Conservation (phyloP, 2,797 vertebrate genomes). For the Saxicola maurus region DNA sequence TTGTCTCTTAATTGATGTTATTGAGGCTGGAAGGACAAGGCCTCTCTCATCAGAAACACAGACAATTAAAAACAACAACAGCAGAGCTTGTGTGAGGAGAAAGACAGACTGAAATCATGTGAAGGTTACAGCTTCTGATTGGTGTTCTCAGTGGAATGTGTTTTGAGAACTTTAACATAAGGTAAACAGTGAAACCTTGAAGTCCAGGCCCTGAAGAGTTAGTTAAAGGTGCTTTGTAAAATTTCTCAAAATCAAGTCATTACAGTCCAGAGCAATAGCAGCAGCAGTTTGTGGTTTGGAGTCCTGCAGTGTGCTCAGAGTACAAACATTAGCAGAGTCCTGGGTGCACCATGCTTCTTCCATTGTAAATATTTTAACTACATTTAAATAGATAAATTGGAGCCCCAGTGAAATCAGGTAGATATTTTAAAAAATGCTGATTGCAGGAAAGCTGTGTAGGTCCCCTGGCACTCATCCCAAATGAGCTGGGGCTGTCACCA, state of each 20-base stretch:
- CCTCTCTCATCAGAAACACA: background rate
- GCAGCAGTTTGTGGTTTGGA: background rate
- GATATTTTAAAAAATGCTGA: background rate
- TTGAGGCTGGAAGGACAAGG: background rate
- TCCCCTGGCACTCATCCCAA: background rate
- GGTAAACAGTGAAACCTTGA: background rate
- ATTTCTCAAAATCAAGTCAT: background rate
- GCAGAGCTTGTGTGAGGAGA: background rate
- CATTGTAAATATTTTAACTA: background rate
- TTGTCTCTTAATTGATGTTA: background rate
- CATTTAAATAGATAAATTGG: background rate
- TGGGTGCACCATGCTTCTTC: background rate
- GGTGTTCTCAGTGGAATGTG: background rate
- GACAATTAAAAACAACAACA: background rate
- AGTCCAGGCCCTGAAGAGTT: background rate
- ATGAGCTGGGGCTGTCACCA: background rate
- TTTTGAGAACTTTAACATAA: background rate
- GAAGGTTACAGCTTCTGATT: background rate
- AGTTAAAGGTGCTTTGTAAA: background rate
- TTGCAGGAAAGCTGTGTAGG: background rate
- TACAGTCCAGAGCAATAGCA: background rate
- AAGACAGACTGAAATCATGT: background rate
- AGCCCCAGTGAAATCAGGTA: background rate
- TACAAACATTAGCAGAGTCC: background rate
- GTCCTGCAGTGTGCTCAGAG: background rate